Base-by-base conservation (phyloP, 1,140 invertebrate genomes). In the Ceratina japonica region DNA sequence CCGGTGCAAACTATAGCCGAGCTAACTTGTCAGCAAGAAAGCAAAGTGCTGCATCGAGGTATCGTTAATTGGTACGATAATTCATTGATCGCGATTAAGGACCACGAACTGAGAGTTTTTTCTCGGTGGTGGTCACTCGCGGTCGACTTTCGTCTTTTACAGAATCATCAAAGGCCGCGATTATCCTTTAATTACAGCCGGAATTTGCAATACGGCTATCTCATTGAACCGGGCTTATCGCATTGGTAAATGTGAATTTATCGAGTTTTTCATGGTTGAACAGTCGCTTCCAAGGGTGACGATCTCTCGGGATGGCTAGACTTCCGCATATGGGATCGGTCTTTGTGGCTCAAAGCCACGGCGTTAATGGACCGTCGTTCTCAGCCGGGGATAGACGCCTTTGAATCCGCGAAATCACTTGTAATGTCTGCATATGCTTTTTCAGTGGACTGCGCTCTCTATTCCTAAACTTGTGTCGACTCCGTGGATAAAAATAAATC, bases 131-230 rank as follows among this genome's bases (percentile, higher is more conserved):
- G 27, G 27, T 31, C 7, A 20, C 7, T n/a, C 44, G 22, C 63
- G 51, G n/a, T 44, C 10, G 10, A 44, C 10, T 7, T 44, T 44
- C 37, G 37, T 44, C 5, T 44, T 7, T 44, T 44, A 44, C 37
- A 44, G 10, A 44, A 49, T 51, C 54, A 54, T 24, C 49, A 75
- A 66, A 84, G 64, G 63, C 56, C 58, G 66, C 12, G 70, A 63
- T 76, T 66, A 37, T 71, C 51, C 79, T 69, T 74, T 84, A 84
- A 84, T 84, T 75, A 24, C 70, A 66, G 56, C 74, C 71, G 62
- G 83, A 80, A 84, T 80, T 80, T 37, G 37, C 58, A 8, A 54
- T 71, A 20, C 13, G 10, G 3, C n/a, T 64, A 72, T 78, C 31
- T 75, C 58, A 54, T 66, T 52, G 18, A 70, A 61, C 59, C 27